phyloP scores from a whole-genome alignment of 2,797 vertebrate species.

The Onychomys torridus region DNA sequence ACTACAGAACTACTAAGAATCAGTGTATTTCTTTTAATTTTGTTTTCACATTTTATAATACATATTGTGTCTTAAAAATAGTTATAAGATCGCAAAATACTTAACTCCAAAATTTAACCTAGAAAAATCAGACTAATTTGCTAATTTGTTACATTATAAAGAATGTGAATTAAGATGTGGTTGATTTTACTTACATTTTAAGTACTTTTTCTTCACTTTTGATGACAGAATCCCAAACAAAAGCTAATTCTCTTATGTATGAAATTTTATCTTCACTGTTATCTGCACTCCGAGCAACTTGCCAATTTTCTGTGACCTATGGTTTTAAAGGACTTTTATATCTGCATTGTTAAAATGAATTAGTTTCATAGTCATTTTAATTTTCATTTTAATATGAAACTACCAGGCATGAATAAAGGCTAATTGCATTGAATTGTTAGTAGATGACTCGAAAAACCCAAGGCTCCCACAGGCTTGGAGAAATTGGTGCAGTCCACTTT shows the following conservation, averaged over 20 bases:
- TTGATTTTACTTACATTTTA: constrained; percentile 5
- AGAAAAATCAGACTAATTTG: not conserved
- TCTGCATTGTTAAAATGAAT: constrained; percentile 3
- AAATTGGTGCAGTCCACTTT: not conserved
- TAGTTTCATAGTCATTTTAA: constrained; percentile 47
- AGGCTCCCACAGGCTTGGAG: not conserved
- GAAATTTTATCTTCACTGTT: not conserved
- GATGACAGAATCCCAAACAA: not conserved
- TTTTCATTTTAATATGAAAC: constrained; percentile 41
- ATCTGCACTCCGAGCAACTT: not conserved
- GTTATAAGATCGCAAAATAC: not conserved
- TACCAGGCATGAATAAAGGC: not conserved
- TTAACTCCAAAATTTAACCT: not conserved
- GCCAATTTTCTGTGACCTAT: not conserved
- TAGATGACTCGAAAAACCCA: not conserved
- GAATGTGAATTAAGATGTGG: not conserved
- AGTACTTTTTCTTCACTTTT: not conserved
- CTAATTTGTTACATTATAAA: not conserved
- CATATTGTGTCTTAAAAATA: not conserved
- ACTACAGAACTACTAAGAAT: not conserved
- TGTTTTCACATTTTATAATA: not conserved
- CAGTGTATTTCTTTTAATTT: not conserved
- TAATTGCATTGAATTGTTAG: constrained; percentile 5
- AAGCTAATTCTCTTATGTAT: not conserved
- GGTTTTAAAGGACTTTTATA: constrained; percentile 21